Evolutionary conservation across 2,888 invertebrate species (phyloP).

Genomic region (Sarcophaga rosellei): DNA sequence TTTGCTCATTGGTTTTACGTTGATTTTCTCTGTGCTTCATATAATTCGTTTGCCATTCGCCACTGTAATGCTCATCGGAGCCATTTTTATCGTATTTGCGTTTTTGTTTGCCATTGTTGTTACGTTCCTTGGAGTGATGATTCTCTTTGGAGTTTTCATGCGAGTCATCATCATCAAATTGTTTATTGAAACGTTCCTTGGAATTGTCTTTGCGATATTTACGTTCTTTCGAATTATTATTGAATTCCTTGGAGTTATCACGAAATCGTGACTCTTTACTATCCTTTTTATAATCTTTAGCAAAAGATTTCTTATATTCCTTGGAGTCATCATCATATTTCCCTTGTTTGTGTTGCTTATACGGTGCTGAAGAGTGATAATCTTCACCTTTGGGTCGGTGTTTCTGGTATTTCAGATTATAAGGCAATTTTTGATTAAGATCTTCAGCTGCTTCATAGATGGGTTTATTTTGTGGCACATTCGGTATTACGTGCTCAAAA

Average conservation of each 20-base stretch:
- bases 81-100: constrained; percentile 36
- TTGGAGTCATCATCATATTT: constrained; percentile 9
- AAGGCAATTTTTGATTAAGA: background rate
- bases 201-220: constrained; percentile 46
- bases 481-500: constrained; percentile 36
- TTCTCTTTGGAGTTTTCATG: constrained; percentile 41
- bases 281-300: constrained; percentile 14
- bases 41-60: constrained; percentile 77
- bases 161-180: constrained; percentile 14
- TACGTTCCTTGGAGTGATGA: constrained; percentile 65
- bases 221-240: constrained; percentile 48
- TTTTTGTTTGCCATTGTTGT: constrained; percentile 40
- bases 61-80: constrained; percentile 51
- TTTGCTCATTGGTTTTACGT: constrained; percentile 73
- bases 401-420: constrained; percentile 5
- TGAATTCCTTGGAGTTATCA: constrained; percentile 67
- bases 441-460: constrained; percentile 40
- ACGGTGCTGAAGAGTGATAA: background rate
- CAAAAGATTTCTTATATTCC: constrained; percentile 30
- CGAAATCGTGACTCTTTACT: constrained; percentile 9
- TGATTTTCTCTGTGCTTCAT: constrained; percentile 77
- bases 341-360: constrained; percentile 15
- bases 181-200: constrained; percentile 60
- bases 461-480: constrained; percentile 41
- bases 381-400: background rate